phyloP scores from a whole-genome alignment of 30 jellyfish, hydroid and myxozoan genomes.

The Sanderia malayensis region DNA sequence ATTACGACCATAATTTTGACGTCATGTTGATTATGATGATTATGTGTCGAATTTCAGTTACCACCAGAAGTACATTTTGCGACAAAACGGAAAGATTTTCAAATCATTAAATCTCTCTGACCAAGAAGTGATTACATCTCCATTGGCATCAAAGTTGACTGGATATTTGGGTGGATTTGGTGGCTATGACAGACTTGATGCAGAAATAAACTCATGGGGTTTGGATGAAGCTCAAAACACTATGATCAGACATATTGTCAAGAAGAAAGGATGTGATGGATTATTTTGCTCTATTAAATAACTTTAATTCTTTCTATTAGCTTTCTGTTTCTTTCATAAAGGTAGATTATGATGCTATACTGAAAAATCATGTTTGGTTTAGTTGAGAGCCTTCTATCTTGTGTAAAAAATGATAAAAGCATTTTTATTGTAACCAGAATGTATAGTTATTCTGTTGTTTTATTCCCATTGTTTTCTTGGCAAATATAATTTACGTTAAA shows the following conservation, averaged over 20 bases:
- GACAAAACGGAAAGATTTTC: constrained; percentile 72
- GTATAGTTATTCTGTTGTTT: too few relatives aligned
- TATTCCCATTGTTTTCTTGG: too few relatives aligned
- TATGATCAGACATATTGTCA: constrained; percentile 35
- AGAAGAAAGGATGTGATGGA: constrained; percentile 61
- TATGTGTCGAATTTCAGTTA: too few relatives aligned
- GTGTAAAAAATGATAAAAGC: too few relatives aligned
- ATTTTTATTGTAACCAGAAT: too few relatives aligned
- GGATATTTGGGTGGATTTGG: constrained; percentile 95
- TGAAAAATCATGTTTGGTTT: neutral
- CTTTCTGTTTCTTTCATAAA: constrained; percentile 3
- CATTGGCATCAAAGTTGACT: constrained; percentile 86
- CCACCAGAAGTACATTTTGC: constrained; percentile 87
- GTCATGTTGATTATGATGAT: too few relatives aligned
- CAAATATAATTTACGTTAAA: too few relatives aligned
- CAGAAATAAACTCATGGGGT: constrained; percentile 66
- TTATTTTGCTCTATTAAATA: constrained; percentile 46
- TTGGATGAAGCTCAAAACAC: constrained; percentile 59
- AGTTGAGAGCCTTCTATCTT: too few relatives aligned
- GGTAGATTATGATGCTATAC: neutral
- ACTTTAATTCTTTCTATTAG: constrained; percentile 10
- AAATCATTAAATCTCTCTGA: constrained; percentile 61
- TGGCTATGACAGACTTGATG: constrained; percentile 34
- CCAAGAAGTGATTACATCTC: constrained; percentile 64
- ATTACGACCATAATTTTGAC: too few relatives aligned